A percentile compares a stretch with the other conserved stretches of the same genome.
phyloP scores from a whole-genome alignment of 2,113 vertebrate genomes.

The Propithecus coquereli region DNA sequence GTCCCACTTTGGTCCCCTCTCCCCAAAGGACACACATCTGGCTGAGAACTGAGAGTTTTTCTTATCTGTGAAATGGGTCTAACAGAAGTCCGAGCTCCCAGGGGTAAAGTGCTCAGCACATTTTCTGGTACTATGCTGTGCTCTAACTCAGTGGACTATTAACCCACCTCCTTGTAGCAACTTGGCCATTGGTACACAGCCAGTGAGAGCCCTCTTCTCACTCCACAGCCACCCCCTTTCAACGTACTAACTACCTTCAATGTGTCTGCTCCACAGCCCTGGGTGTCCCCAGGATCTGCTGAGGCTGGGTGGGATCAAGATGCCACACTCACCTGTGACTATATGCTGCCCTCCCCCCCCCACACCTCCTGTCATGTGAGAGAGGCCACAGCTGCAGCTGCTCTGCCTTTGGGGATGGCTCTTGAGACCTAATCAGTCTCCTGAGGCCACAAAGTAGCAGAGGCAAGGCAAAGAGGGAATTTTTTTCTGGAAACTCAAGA shows the following conservation, averaged over 20 bases:
- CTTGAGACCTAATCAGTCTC: not conserved
- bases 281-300: not conserved
- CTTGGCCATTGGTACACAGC: not conserved
- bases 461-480: not conserved
- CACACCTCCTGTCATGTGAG: not conserved
- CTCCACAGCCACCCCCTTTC: not conserved
- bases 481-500: not conserved
- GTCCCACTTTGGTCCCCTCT: not conserved
- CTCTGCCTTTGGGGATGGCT: not conserved
- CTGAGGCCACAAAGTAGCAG: not conserved
- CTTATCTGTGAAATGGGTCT: not conserved
- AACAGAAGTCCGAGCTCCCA: not conserved
- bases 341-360: fast-evolving
- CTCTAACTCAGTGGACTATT: not conserved
- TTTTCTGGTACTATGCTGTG: not conserved
- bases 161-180: not conserved
- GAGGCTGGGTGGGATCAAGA: too few relatives aligned
- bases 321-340: not conserved
- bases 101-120: not conserved
- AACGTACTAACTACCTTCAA: not conserved
- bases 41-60: not conserved
- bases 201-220: not conserved
- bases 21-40: not conserved
- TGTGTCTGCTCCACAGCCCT: fast-evolving
- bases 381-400: not conserved